A percentile compares a stretch with the other conserved stretches of the same genome.
phyloP scores from a whole-genome alignment of 2,113 vertebrate species.

The Neoarius graeffei region DNA sequence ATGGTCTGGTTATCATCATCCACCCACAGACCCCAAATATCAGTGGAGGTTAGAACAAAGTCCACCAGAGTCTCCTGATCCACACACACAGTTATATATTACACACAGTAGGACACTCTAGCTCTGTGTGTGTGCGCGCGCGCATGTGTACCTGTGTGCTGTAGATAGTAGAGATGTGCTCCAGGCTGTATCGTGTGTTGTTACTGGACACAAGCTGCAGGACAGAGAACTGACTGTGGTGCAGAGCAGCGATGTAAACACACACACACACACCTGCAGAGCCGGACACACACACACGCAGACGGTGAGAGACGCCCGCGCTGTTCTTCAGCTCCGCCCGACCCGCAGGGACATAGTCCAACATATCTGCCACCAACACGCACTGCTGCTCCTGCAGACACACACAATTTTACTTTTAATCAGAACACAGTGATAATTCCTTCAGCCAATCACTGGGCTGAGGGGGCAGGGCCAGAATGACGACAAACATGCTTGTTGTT shows the following conservation, averaged over 20 bases:
- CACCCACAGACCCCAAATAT: constrained; percentile 93
- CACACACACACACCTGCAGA: constrained; percentile 84
- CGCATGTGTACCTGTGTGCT: constrained; percentile 79
- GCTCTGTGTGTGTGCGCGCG: constrained; percentile 65
- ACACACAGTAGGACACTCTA: constrained; percentile 33
- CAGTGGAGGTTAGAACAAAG: constrained; percentile 85
- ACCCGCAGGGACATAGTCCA: constrained; percentile 85
- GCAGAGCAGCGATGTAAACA: constrained; percentile 82
- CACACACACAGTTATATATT: not conserved
- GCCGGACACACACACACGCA: constrained; percentile 81
- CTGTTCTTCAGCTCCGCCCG: constrained; percentile 74
- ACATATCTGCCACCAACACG: constrained; percentile 86
- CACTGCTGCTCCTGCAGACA: constrained; percentile 84
- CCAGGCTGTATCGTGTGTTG: constrained; percentile 86
- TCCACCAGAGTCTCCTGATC: constrained; percentile 86
- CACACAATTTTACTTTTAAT: not conserved
- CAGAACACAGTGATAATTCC: not conserved
- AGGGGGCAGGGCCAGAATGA: not conserved
- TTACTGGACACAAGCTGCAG: constrained; percentile 87
- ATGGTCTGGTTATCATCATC: constrained; percentile 84
- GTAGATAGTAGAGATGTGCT: constrained; percentile 89
- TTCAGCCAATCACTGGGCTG: not conserved
- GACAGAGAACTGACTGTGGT: constrained; percentile 87
- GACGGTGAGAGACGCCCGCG: constrained; percentile 76
- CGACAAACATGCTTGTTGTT: not conserved